Conservation (phyloP, 2,888 invertebrate genomes). For the Thyatira batis region DNA sequence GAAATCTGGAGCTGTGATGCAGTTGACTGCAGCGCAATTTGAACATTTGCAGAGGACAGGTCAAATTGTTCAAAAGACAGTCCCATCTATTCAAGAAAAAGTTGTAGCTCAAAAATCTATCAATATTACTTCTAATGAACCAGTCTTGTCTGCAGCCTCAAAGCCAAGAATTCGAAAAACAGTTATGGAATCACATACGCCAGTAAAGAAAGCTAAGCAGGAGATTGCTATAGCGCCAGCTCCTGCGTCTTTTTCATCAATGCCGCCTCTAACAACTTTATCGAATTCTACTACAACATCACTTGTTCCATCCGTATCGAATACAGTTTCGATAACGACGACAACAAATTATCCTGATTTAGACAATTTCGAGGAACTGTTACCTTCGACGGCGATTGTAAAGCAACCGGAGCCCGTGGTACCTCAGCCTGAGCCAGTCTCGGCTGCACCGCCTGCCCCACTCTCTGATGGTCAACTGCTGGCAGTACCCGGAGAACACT, state of each 20-base stretch:
- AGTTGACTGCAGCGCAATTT: slow-evolving; percentile 76
- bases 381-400: slow-evolving; percentile 73
- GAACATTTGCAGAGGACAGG: slow-evolving; percentile 76
- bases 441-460: slow-evolving; percentile 41
- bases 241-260: slow-evolving; percentile 26
- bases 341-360: slow-evolving; percentile 52
- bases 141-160: slow-evolving; percentile 39
- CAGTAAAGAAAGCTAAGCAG: slow-evolving; percentile 59
- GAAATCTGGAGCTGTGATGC: slow-evolving; percentile 76
- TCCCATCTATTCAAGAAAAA: slow-evolving; percentile 54
- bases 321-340: slow-evolving; percentile 42
- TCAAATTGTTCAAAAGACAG: slow-evolving; percentile 67
- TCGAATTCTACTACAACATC: slow-evolving; percentile 36
- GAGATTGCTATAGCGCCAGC: slow-evolving; percentile 59
- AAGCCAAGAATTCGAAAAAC: slow-evolving; percentile 60
- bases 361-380: slow-evolving; percentile 72
- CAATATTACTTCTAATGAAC: slow-evolving; percentile 48
- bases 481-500: slow-evolving; percentile 88
- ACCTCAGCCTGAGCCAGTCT: slow-evolving; percentile 34
- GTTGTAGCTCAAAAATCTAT: slow-evolving; percentile 61
- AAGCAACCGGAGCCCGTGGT: slow-evolving; percentile 50
- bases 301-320: slow-evolving; percentile 41
- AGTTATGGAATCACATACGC: slow-evolving; percentile 46
- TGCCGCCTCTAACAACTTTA: slow-evolving; percentile 50
- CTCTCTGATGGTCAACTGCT: slow-evolving; percentile 85